These are phyloP conservation scores for Lacerta agilis DNA, from an alignment of 2,797 vertebrate species.

Conservation along the genomic window DNA sequence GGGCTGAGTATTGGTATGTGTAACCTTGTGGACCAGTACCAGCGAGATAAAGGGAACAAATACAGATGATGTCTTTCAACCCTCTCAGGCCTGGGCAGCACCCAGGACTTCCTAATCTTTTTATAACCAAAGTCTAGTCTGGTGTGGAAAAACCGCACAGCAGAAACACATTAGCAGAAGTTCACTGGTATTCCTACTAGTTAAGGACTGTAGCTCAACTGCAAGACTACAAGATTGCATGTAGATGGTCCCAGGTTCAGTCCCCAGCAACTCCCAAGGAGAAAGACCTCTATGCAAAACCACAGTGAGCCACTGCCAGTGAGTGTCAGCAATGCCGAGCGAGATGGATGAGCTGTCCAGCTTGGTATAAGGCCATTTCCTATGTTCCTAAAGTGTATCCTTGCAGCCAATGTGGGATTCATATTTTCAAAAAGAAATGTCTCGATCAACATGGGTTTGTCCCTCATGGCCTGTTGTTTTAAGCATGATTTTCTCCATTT, in stretches of 20 bases:
- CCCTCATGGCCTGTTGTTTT: background rate
- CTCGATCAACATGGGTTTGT: background rate
- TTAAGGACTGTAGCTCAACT: background rate
- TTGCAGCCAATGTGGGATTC: background rate
- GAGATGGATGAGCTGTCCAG: too few species aligned
- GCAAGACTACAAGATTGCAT: background rate
- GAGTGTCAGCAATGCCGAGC: background rate
- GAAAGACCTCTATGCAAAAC: background rate
- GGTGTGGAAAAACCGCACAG: background rate
- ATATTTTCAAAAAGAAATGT: background rate
- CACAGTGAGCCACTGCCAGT: background rate
- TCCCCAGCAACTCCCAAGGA: background rate
- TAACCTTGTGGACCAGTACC: background rate
- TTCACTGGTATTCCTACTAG: background rate
- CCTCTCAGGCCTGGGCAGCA: background rate
- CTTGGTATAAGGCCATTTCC: too few species aligned
- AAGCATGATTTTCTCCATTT: background rate
- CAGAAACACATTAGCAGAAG: background rate
- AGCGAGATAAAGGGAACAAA: background rate
- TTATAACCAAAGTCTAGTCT: background rate
- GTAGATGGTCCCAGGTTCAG: background rate
- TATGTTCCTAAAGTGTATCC: background rate
- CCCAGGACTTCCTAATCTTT: background rate
- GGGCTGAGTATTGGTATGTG: too few species aligned
- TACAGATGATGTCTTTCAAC: background rate